Conservation (phyloP, 2,888 invertebrate genomes). For the Prosopocoilus inquinatus region DNA sequence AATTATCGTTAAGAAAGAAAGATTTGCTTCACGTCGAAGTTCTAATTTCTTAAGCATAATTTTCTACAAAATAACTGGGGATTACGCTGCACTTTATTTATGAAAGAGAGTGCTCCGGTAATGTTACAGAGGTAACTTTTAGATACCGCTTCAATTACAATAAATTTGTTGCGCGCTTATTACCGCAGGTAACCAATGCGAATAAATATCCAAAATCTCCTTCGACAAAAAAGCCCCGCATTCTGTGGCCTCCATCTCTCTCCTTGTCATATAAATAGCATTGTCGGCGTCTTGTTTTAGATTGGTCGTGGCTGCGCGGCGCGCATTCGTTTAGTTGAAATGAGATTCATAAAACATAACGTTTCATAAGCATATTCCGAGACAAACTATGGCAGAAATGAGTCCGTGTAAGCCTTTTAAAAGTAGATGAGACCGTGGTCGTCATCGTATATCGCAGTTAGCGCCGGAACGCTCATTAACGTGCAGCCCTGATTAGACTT, state of each 20-base stretch:
- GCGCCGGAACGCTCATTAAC: constrained; percentile 36
- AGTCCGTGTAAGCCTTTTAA: constrained; percentile 27
- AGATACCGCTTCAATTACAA: constrained; percentile 30
- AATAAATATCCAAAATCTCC: constrained; percentile 18
- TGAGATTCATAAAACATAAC: constrained; percentile 35
- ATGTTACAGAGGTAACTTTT: constrained; percentile 24
- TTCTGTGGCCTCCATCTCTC: not conserved
- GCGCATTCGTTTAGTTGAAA: constrained; percentile 1
- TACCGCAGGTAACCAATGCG: constrained; percentile 17
- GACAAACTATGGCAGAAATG: constrained; percentile 34
- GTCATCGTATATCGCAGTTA: constrained; percentile 33
- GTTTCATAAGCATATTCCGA: constrained; percentile 39
- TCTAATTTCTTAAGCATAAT: no score
- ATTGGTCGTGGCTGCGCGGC: not conserved
- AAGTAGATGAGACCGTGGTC: constrained; percentile 32
- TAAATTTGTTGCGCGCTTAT: constrained; percentile 25
- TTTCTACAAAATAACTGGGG: constrained; percentile 13
- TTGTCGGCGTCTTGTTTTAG: not conserved
- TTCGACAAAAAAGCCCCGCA: not conserved
- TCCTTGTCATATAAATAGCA: not conserved
- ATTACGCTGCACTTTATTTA: constrained; percentile 22
- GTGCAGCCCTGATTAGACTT: constrained; percentile 34
- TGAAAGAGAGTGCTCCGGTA: constrained; percentile 15
- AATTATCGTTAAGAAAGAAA: no score
- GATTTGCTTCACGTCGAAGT: no score